Evolutionary conservation across 2,113 vertebrate species (phyloP), one percentile per base, ranked within the genome.

Genomic region (Sardina pilchardus): DNA sequence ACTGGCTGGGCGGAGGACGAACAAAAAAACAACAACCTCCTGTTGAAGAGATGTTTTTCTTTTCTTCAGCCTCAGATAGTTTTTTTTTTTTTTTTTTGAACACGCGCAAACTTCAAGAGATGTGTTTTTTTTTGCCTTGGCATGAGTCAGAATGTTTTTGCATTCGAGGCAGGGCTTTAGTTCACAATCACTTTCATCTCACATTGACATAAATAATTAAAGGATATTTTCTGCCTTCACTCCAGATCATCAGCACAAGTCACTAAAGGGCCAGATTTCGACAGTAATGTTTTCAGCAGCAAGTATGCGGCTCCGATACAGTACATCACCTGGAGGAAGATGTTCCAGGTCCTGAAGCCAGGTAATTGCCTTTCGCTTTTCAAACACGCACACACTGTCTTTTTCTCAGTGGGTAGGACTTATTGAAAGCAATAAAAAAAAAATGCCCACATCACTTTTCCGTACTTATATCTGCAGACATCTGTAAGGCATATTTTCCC

Each of bases 311-410:
- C 94, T 36, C 96, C 96, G 3, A 87, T 97, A 89, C 96, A 97
- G 88, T 97, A 96, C 93, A 94, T 94, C 81, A 89, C 95, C 84
- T 97, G 96, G 97, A 93, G 94, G 59, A 96, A 85, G 86, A 96
- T 97, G 95, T 94, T 96, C 90, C 93, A 59, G 21, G 93, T 88
- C 83, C 88, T 97, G 88, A 89, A 91, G 67, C 95, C 95, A 21
- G 95, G 96, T 97, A 94, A 95, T 19, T 5, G 30, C 12, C 91
- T 43, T 43, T 14, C 43, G 85, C 44, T 34, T 47, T 82, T 21
- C 34, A 81, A 21, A 6, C 9, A 34, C 75, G 34, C 12, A 36
- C 81, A 45, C 19, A 34, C 39, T 84, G 12, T 44, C 83, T 16
- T 45, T 34, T 75, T 36, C 1, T 12, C 26, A 75, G 67, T 75